Evolutionary conservation across 2,888 invertebrate species (phyloP).

Genomic region (Aelia acuminata): DNA sequence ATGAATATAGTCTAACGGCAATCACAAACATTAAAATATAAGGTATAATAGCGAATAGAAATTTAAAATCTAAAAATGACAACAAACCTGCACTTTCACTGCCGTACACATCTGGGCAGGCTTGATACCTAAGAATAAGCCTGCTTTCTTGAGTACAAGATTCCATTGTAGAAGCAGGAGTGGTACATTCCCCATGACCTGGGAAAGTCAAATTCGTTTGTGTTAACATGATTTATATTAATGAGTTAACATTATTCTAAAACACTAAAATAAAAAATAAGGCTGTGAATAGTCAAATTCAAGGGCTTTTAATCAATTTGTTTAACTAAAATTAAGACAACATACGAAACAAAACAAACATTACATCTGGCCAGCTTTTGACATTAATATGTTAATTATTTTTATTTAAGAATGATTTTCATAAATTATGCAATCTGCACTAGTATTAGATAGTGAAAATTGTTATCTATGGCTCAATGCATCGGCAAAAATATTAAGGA

Average conservation of each 20-base stretch:
- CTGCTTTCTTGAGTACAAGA: slow-evolving; percentile 94
- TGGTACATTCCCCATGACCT: slow-evolving; percentile 86
- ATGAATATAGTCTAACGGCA: background rate
- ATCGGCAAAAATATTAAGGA: too few species aligned
- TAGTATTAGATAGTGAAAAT: too few species aligned
- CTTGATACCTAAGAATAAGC: slow-evolving; percentile 91
- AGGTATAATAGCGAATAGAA: background rate
- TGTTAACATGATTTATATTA: background rate
- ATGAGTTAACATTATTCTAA: background rate
- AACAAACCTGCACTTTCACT: slow-evolving; percentile 83
- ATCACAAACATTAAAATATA: background rate
- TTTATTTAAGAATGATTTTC: too few species aligned
- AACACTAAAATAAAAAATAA: background rate
- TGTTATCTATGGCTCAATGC: too few species aligned
- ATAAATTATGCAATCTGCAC: too few species aligned
- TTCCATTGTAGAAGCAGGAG: slow-evolving; percentile 92
- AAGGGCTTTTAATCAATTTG: too few species aligned
- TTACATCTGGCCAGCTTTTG: too few species aligned
- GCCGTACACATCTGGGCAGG: slow-evolving; percentile 91
- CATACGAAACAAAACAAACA: too few species aligned
- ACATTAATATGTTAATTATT: too few species aligned
- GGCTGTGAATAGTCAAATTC: too few species aligned
- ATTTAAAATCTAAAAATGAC: background rate
- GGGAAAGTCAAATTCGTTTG: background rate
- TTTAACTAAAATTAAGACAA: too few species aligned